Evolutionary conservation across 23 tunicate species (phyloP).

Genomic region (Botrylloides violaceus): DNA sequence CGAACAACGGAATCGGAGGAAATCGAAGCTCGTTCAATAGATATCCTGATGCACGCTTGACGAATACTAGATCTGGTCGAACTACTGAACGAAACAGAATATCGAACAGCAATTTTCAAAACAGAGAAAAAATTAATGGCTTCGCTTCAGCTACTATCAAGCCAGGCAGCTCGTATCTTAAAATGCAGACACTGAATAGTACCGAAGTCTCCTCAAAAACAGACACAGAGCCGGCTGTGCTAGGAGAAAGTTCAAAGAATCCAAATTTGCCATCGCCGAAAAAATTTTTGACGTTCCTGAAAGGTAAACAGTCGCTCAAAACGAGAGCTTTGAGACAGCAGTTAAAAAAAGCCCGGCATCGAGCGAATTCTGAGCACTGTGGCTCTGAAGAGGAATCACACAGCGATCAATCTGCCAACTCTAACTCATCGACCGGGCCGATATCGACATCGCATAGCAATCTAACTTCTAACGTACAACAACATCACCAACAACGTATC

Average conservation of each 20-base stretch:
- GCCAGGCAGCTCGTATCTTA: neutral
- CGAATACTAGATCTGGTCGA: no score
- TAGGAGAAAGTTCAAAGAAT: slow-evolving; percentile 7
- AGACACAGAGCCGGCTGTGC: neutral
- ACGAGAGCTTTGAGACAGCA: slow-evolving; percentile 5
- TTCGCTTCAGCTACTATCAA: no score
- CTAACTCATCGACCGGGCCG: neutral
- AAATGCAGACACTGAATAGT: neutral
- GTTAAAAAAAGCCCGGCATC: slow-evolving; percentile 11
- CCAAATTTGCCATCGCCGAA: slow-evolving; percentile 18
- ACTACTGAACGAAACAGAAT: no score
- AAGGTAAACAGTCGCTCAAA: slow-evolving; percentile 18
- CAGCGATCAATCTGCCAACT: neutral
- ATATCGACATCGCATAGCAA: slow-evolving; percentile 12
- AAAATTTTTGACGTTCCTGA: slow-evolving; percentile 15
- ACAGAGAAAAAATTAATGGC: no score
- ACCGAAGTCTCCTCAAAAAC: neutral
- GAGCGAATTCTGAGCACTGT: slow-evolving; percentile 3
- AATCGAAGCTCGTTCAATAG: no score
- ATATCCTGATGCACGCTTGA: no score
- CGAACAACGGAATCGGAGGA: no score
- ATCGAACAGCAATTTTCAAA: no score
- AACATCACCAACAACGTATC: slow-evolving; percentile 5
- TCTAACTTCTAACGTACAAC: slow-evolving; percentile 17
- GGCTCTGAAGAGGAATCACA: slow-evolving; percentile 10